Evolutionary conservation across 2,888 invertebrate species (phyloP), one percentile per base, ranked within the genome.

Genomic region (Heterodera filipjevi): DNA sequence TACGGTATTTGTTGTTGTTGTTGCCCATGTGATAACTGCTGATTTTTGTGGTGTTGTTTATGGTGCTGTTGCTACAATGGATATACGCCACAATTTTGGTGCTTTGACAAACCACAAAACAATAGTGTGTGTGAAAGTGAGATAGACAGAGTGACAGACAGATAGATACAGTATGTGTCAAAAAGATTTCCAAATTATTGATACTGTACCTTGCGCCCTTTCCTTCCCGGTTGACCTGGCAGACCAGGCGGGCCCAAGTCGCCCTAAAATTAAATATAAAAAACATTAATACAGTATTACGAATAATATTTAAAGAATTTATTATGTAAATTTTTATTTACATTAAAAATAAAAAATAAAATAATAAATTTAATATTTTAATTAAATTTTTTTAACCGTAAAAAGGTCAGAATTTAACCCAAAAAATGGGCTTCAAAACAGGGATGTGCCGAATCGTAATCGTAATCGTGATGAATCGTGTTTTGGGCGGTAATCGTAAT

Each of bases 121-220:
- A n/a, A 53, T n/a, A 32, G 80, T 19, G 35, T 33, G 68, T 35
- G 14, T 27, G 12, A 59, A n/a, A 27, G 59, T 27, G 27, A 59
- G 59, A 59, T 1, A 27, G 27, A 19, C 49, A 27, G 27, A 3
- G 16, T 3, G 49, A 49, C 49, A 49, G 49, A 49, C 2, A 49
- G 49, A 49, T 44, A 44, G 44, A 5, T 0, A 49, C 16, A 14
- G 49, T 14, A 80, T 19, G 33, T 32, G 68, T 2, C 19, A 49
- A 49, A 49, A 49, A 3, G 3, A 59, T 5, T n/a, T n/a, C 12
- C 3, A 27, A 64, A 12, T 10, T 22, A 77, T 79, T 85, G 86
- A 53, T 85, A 82, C 81, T 86, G 85, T n/a, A 87, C 86, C 30
- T 82, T 79, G 66, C 71, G 76, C 3, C 89, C 89, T 33, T 82